Base-by-base conservation (phyloP, 2,797 vertebrate species). In the Perdix hodgsoniae region DNA sequence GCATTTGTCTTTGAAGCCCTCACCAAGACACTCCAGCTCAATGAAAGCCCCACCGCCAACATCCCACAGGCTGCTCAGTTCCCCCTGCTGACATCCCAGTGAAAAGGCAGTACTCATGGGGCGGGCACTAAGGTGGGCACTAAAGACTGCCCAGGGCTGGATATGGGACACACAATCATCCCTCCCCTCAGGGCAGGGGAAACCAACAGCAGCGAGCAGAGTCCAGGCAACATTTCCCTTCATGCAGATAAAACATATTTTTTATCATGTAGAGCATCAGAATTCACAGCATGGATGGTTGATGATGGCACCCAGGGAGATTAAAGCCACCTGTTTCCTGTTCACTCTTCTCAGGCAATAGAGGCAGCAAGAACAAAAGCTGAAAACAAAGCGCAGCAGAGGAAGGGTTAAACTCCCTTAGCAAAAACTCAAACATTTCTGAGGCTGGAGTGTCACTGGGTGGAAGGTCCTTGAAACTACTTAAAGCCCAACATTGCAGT, bases 151-250 rank as follows among this genome's bases (percentile, higher is more conserved):
- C n/a, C 9, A 29, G 61, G n/a, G 37, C 23, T 33, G 45, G 42
- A 50, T 56, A 26, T 1, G 1, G 37, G 44, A 35, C 2, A 0
- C 27, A 8, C 17, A 22, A 22, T 69, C 50, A 35, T 29, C 23
- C 40, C 23, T 37, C 3, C 4, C 23, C 35, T 39, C 24, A 4
- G 42, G 37, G 67, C 29, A 72, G 11, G 27, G 15, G 14, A 64
- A 49, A 56, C 7, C 19, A 84, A 35, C 0, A 0, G 50, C 18
- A 2, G 1, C 35, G n/a, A 0, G 44, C 18, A 1, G 1, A 57
- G 29, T 24, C 40, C 0, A 49, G 10, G 42, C 60, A 67, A 19
- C 7, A 3, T 37, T 63, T 47, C 42, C 33, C 73, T 70, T 59
- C 3, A 0, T 35, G 63, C 39, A 27, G 26, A 27, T 52, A 16